Conservation (phyloP, 1,140 invertebrate genomes). For the Zaprionus gabonicus region DNA sequence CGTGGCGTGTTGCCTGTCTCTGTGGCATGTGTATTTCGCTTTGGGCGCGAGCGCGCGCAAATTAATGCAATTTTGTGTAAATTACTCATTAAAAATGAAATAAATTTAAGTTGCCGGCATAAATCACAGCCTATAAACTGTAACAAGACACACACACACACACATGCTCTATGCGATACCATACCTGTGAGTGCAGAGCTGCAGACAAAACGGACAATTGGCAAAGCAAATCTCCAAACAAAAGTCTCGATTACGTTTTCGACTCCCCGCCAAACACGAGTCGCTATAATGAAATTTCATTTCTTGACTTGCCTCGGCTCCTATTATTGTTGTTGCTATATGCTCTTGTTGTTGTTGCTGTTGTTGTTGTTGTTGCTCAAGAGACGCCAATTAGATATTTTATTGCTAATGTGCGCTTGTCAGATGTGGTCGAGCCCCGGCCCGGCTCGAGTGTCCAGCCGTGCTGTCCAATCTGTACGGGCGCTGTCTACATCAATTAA, state of each 20-base stretch:
- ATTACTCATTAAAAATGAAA: slow-evolving; percentile 82
- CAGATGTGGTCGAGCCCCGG: slow-evolving; percentile 54
- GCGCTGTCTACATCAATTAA: slow-evolving; percentile 81
- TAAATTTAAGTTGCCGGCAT: slow-evolving; percentile 75
- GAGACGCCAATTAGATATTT: slow-evolving; percentile 79
- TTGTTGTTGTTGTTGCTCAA: slow-evolving; percentile 45
- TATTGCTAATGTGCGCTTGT: slow-evolving; percentile 81
- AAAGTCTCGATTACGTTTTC: slow-evolving; percentile 70
- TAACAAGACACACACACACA: slow-evolving; percentile 51
- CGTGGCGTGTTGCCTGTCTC: slow-evolving; percentile 27
- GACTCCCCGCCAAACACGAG: slow-evolving; percentile 27
- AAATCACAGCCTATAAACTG: slow-evolving; percentile 76
- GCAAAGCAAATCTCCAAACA: slow-evolving; percentile 66
- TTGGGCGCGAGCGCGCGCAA: slow-evolving; percentile 62
- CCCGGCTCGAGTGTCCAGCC: slow-evolving; percentile 69
- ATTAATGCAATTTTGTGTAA: slow-evolving; percentile 83
- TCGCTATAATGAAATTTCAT: slow-evolving; percentile 73
- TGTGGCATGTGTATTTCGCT: slow-evolving; percentile 44
- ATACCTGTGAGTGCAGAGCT: neutral
- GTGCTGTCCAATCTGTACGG: slow-evolving; percentile 75
- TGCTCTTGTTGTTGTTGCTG: slow-evolving; percentile 16
- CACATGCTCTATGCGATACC: neutral
- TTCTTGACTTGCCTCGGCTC: slow-evolving; percentile 33
- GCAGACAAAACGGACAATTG: slow-evolving; percentile 35
- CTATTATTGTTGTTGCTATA: slow-evolving; percentile 25